Evolutionary conservation across 2,888 invertebrate species (phyloP).

Genomic region (Dicyrtoma fusca): DNA sequence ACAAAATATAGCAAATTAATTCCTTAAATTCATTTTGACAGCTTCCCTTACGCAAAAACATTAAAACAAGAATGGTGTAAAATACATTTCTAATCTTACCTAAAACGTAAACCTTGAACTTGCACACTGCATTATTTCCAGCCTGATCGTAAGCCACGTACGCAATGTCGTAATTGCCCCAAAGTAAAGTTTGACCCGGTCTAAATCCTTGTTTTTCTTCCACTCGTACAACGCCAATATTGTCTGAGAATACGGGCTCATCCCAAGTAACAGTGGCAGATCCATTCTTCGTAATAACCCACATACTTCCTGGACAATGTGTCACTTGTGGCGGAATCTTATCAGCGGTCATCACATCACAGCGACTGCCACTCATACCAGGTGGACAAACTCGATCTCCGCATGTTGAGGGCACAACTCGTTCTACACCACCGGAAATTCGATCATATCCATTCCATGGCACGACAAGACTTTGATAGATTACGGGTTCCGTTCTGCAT

Average conservation of each 20-base stretch:
- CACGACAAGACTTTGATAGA: conserved; percentile 80
- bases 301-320: conserved; percentile 90
- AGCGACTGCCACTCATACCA: conserved; percentile 82
- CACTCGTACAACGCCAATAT: conserved; percentile 77
- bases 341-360: conserved; percentile 80
- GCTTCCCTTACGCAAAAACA: no score
- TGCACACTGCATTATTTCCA: conserved; percentile 88
- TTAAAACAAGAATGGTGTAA: no score
- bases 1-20: not conserved
- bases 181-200: conserved; percentile 83
- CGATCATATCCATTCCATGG: conserved; percentile 95
- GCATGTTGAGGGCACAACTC: conserved; percentile 88
- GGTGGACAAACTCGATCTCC: conserved; percentile 86
- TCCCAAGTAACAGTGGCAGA: conserved; percentile 90
- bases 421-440: conserved; percentile 83
- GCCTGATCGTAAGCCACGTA: conserved; percentile 92
- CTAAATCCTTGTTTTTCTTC: conserved; percentile 83
- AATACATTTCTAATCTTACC: no score
- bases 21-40: conserved; percentile 26
- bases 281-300: conserved; percentile 91
- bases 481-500: conserved; percentile 87
- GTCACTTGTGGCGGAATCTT: conserved; percentile 85
- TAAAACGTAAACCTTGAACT: conserved; percentile 86
- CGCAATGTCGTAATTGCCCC: conserved; percentile 90
- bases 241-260: conserved; percentile 87